phyloP scores from a whole-genome alignment of 2,888 invertebrate genomes.

The Brassicogethes aeneus region DNA sequence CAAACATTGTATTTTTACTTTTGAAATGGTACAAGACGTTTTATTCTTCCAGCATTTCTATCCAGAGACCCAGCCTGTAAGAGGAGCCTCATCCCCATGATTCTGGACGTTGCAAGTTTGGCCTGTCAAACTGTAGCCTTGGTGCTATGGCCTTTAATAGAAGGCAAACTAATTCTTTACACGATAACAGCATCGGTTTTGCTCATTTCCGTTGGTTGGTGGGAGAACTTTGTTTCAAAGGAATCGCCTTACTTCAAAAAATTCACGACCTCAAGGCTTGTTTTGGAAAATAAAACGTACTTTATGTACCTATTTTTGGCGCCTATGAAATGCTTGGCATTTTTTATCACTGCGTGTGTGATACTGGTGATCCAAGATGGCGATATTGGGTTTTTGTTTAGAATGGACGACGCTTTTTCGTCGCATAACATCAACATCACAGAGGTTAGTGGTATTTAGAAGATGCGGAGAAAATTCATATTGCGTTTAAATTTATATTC shows the following conservation, averaged over 20 bases:
- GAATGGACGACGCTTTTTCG: slow-evolving; percentile 42
- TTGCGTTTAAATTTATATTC: too few species aligned
- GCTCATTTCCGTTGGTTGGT: slow-evolving; percentile 71
- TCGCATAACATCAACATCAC: slow-evolving; percentile 45
- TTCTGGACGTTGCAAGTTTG: slow-evolving; percentile 52
- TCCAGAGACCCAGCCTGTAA: slow-evolving; percentile 44
- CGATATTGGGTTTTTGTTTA: slow-evolving; percentile 43
- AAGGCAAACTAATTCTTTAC: slow-evolving; percentile 47
- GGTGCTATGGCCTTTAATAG: slow-evolving; percentile 57
- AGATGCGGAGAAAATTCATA: too few species aligned
- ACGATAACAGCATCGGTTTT: slow-evolving; percentile 55
- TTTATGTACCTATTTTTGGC: slow-evolving; percentile 65
- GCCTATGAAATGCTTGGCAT: slow-evolving; percentile 67
- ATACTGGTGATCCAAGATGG: slow-evolving; percentile 46
- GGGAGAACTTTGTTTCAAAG: slow-evolving; percentile 67
- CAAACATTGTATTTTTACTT: too few species aligned
- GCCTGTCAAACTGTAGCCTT: slow-evolving; percentile 58
- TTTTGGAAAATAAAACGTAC: slow-evolving; percentile 46
- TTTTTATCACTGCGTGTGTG: slow-evolving; percentile 52
- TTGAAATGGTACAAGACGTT: neutral
- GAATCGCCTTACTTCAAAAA: slow-evolving; percentile 38
- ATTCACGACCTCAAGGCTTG: slow-evolving; percentile 21
- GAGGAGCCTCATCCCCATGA: slow-evolving; percentile 32
- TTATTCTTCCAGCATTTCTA: slow-evolving; percentile 46
- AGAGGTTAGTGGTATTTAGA: too few species aligned